Evolutionary conservation across 2,888 invertebrate genomes (phyloP), one percentile per base, ranked within the genome.

Genomic region (Sesia bembeciformis): DNA sequence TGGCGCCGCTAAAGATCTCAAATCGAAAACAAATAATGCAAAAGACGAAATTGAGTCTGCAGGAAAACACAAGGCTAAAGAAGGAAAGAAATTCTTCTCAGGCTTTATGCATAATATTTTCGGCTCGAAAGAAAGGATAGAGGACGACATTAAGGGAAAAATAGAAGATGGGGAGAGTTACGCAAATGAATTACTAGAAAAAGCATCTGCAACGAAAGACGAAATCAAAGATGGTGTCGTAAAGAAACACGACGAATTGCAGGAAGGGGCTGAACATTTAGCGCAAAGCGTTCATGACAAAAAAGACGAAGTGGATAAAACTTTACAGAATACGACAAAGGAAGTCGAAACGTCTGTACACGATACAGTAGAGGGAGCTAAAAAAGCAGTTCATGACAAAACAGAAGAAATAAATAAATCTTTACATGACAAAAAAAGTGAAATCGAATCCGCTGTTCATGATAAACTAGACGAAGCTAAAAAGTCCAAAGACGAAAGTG

Each of bases 41-140:
- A 73, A 50, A 38, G 39, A 50, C 39, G 75, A 81, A 58, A 74
- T 74, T 3, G 81, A 79, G 62, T 72, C 78, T 46, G 81, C 84
- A 67, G 78, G 74, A 1, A 85, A 87, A 60, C 85, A 88, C 65
- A 87, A 87, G 57, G 76, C 81, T 8, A 88, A 88, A 62, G 84
- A 88, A 69, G 81, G 88, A 3, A 88, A 89, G 58, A 81, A 74
- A 61, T 89, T 89, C 62, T 81, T 89, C 46, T 78, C 85, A 5
- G 88, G 89, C 23, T 64, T 90, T 46, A 86, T 88, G 3, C 81
- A 84, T 4, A 88, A 85, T 55, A 84, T 90, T 42, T 86, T 86
- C 54, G 86, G 87, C 4, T 85, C 86, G 54, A 90, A 88, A 63
- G 89, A 89, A 38, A 88, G 88, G 66, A 62, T 86, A 4, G 88